Evolutionary conservation across 2,113 vertebrate genomes (phyloP).

Genomic region (Stigmatopora argus): DNA sequence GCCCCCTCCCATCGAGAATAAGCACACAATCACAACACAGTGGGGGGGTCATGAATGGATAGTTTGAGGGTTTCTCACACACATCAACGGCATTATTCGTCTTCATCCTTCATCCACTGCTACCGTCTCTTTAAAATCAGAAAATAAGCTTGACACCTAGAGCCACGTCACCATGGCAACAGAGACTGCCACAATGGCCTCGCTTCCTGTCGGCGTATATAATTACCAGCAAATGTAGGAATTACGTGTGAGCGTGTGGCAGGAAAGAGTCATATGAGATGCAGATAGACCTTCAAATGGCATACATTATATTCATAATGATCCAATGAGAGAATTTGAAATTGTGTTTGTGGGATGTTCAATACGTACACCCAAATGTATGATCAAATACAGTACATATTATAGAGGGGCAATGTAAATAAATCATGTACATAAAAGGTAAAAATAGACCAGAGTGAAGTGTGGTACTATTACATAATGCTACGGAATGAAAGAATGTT

Average conservation of each 20-base stretch:
- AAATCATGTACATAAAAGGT: not conserved
- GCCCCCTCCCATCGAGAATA: constrained; percentile 30
- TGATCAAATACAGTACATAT: not conserved
- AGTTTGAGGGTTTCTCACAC: constrained; percentile 52
- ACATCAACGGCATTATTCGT: not conserved
- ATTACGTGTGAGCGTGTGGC: not conserved
- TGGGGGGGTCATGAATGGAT: constrained; percentile 49
- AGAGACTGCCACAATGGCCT: constrained; percentile 41
- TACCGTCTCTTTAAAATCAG: constrained; percentile 36
- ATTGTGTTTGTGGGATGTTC: not conserved
- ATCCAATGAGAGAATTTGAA: not conserved
- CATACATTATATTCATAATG: no score
- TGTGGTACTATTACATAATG: not conserved
- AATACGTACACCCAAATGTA: not conserved
- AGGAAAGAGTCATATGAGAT: not conserved
- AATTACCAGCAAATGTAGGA: constrained; percentile 41
- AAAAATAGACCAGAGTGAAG: not conserved
- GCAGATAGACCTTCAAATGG: not conserved
- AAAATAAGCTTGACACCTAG: constrained; percentile 60
- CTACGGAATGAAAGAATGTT: not conserved
- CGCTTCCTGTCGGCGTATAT: constrained; percentile 58
- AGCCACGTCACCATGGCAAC: constrained; percentile 61
- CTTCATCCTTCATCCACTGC: not conserved
- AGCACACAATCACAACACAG: constrained; percentile 40
- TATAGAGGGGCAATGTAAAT: not conserved